Base-by-base conservation (phyloP, 2,888 invertebrate species). In the Ctena decussata region DNA sequence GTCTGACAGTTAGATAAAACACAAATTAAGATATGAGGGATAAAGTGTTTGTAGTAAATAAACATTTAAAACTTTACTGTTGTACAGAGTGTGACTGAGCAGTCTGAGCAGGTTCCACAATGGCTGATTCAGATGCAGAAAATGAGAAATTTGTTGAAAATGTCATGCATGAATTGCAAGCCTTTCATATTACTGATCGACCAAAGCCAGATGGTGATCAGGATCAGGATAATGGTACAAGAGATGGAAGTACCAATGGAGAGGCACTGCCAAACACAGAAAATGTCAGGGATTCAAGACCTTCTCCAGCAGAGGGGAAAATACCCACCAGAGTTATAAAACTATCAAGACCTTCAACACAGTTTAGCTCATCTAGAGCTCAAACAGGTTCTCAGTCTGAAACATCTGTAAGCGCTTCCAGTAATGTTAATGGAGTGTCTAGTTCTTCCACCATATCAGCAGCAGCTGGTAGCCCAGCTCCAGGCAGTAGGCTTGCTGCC, bases 121-220 rank as follows among this genome's bases (percentile, higher is more conserved):
- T 65, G 65, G 65, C 30, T 35, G 65, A 65, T 21, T 65, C 65
- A 1, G 84, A 83, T 53, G 60, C 49, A 30, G 87, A 89, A 60
- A 84, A 86, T 84, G 89, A 84, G 53, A 75, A 73, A 46, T 87
- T 89, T 86, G 87, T 87, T 18, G 82, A 91, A n/a, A 86, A 91
- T 88, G 86, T 91, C 18, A 80, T 88, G 60, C 60, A 84, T 74
- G 89, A 89, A 60, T 57, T 91, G 71, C 79, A 87, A 39, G 87
- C 90, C 12, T 90, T 91, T 76, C 86, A 91, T 69, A 86, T 87
- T 71, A 77, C 84, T 78, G 85, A 84, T 6, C 77, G 80, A 35
- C 73, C 32, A 11, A 53, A 70, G 44, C 53, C 41, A 57, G 69
- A 53, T 27, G 37, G 35, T 18, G 27, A 70, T 35, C 15, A 35